Evolutionary conservation across 2,113 vertebrate genomes (phyloP).

Genomic region (Colossoma macropomum): DNA sequence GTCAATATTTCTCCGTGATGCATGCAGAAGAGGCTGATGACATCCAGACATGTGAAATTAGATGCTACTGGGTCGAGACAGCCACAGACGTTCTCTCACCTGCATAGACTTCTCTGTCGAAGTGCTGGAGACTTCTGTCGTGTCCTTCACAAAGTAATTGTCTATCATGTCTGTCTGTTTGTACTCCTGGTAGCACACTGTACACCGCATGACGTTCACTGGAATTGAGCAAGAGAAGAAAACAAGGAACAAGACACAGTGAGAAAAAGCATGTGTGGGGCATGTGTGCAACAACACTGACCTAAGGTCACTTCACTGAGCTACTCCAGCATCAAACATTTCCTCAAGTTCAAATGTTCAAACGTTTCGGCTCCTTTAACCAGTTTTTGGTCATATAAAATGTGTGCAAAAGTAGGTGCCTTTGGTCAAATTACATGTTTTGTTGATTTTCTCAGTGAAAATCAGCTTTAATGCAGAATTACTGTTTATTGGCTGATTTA

Average conservation of each 20-base stretch:
- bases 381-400: no score
- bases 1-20: neutral
- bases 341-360: neutral
- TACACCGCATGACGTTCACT: slow-evolving; percentile 95
- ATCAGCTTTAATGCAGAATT: no score
- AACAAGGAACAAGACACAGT: slow-evolving; percentile 13
- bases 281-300: neutral
- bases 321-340: neutral
- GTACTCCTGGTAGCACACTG: slow-evolving; percentile 94
- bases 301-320: neutral
- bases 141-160: slow-evolving; percentile 98
- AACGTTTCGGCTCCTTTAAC: neutral
- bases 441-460: no score
- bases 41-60: neutral
- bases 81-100: slow-evolving; percentile 71
- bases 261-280: neutral
- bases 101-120: slow-evolving; percentile 93
- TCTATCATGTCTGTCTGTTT: slow-evolving; percentile 96
- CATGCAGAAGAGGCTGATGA: neutral
- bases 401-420: no score
- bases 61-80: neutral
- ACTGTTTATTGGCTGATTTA: no score
- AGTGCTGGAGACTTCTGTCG: slow-evolving; percentile 86
- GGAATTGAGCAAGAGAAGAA: slow-evolving; percentile 45
- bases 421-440: no score